Base-by-base conservation (phyloP, 2,113 vertebrate species). In the Festucalex cinctus region DNA sequence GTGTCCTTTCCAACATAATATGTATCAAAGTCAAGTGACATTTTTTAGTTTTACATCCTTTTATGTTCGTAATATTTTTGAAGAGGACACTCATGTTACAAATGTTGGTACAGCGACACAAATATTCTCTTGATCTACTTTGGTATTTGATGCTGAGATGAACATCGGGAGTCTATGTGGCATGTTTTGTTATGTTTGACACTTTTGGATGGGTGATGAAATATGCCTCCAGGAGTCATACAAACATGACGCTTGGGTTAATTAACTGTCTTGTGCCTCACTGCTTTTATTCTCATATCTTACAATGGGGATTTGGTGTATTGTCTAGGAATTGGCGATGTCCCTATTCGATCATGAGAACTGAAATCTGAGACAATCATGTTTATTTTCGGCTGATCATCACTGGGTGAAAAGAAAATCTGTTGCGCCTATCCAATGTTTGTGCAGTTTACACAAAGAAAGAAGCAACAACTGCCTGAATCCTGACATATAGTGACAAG, bases 131-230 rank as follows among this genome's bases (percentile, higher is more conserved):
- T 65, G 19, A 44, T 66, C 68, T 66, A 65, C 44, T 66, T 56
- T 63, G 20, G 35, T 48, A 75, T 77, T 58, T 44, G 65, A 70
- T 57, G 69, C 71, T 72, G 74, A 37, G 73, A 79, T 60, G 76
- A 83, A 76, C 84, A 85, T 81, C 76, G 70, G 79, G 82, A 85
- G 68, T 66, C 28, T 48, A 86, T 86, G 83, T 86, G 86, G 57
- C 73, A 75, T 43, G 43, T 44, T 16, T 5, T 16, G 43, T 14
- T 12, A 44, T 12, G 4, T 4, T 3, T 44, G 43, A 16, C 14
- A 44, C 3, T 44, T 44, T 16, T 44, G 43, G 14, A 44, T 16
- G 43, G 13, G 43, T 5, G 43, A 44, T 4, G 13, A 16, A 39
- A 39, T 39, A 39, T 39, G 37, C 5, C 43, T 14, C 43, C 43